Conservation (phyloP, 2,888 invertebrate species). For the Chrysolina haemoptera region DNA sequence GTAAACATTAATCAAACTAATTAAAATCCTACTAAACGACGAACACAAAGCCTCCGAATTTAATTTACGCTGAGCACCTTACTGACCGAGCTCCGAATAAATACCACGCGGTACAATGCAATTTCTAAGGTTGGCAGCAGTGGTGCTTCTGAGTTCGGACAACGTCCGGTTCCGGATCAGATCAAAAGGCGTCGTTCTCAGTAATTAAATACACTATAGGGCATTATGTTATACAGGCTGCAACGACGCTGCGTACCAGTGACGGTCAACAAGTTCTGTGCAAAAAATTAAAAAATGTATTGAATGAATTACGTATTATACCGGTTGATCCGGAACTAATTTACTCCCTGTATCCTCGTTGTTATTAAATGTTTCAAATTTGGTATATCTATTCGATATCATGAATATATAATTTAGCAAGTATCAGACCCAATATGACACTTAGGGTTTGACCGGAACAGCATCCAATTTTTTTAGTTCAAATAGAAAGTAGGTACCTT, state of each 20-base stretch:
- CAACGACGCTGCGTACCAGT: conserved; percentile 19
- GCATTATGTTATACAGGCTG: conserved; percentile 66
- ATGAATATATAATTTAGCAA: no score
- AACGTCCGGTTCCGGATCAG: conserved; percentile 65
- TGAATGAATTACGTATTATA: no score
- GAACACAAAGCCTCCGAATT: conserved; percentile 44
- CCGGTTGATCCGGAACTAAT: no score
- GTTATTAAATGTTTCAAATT: no score
- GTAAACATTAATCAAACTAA: conserved; percentile 28
- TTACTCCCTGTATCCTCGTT: no score
- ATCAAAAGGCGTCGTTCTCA: conserved; percentile 64
- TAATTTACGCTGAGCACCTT: conserved; percentile 57
- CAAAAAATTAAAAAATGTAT: no score
- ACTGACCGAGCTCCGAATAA: conserved; percentile 45
- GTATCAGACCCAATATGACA: no score
- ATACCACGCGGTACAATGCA: conserved; percentile 57
- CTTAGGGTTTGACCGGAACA: no score
- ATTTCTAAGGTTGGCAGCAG: conserved; percentile 62
- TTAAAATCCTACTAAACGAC: conserved; percentile 28
- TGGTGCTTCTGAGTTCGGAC: conserved; percentile 57
- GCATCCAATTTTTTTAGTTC: no score
- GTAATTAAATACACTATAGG: conserved; percentile 70
- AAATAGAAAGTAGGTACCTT: no score
- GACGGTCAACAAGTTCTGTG: background rate
- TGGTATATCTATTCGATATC: no score